phyloP scores from a whole-genome alignment of 2,113 vertebrate species.

The Tamias sibiricus region DNA sequence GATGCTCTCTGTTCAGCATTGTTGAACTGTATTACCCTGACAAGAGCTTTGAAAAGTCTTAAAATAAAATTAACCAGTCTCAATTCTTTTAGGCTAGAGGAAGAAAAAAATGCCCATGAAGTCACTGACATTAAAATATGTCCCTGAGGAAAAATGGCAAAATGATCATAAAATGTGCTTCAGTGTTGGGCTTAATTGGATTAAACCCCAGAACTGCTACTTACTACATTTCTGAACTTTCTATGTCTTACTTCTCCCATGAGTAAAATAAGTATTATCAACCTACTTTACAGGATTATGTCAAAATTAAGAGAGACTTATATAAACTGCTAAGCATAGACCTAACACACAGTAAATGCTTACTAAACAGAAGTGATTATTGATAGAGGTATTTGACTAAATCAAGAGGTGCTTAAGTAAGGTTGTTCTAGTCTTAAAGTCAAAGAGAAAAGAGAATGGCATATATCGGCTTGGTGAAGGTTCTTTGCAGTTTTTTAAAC shows the following conservation, averaged over 20 bases:
- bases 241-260: neutral
- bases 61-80: slow-evolving; percentile 16
- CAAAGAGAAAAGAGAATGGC: slow-evolving; percentile 2
- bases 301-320: neutral
- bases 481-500: neutral
- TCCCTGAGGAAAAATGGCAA: neutral
- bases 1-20: neutral
- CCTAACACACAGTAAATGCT: neutral
- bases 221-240: neutral
- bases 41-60: neutral
- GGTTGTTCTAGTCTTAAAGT: slow-evolving; percentile 15
- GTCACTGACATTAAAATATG: neutral
- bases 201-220: neutral
- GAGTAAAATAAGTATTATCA: neutral
- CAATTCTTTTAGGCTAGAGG: neutral
- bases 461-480: slow-evolving; percentile 41
- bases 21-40: neutral
- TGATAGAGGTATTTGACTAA: neutral
- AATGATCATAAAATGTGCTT: neutral
- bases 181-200: neutral
- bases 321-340: neutral
- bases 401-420: neutral
- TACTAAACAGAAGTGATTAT: neutral
- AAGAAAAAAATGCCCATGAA: slow-evolving; percentile 1
- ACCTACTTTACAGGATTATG: neutral